Conservation (phyloP, 2,888 invertebrate genomes). For the Carabus problematicus region DNA sequence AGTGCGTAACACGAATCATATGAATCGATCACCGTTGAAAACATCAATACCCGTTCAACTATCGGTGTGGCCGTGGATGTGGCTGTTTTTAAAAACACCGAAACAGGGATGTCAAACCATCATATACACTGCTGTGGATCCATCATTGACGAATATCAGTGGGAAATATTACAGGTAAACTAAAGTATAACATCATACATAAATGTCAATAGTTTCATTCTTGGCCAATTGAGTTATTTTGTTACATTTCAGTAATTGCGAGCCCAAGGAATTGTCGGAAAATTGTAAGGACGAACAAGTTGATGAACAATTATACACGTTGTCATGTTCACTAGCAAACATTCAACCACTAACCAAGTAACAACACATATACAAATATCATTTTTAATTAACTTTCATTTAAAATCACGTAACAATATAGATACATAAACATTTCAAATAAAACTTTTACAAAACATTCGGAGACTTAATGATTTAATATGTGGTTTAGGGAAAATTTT, state of each 20-base stretch:
- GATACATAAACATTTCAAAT: background rate
- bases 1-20: constrained; percentile 68
- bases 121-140: constrained; percentile 70
- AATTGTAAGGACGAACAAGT: constrained; percentile 53
- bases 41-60: constrained; percentile 63
- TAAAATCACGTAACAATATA: background rate
- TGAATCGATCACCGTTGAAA: constrained; percentile 64
- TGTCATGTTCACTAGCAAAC: constrained; percentile 38
- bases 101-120: constrained; percentile 74
- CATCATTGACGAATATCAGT: constrained; percentile 65
- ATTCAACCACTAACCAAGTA: constrained; percentile 31
- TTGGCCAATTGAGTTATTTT: no score
- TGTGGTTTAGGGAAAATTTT: no score
- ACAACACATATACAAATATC: constrained; percentile 17
- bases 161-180: constrained; percentile 74
- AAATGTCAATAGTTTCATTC: background rate
- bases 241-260: constrained; percentile 56
- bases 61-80: constrained; percentile 71
- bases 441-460: constrained; percentile 1
- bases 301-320: constrained; percentile 54
- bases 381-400: background rate
- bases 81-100: constrained; percentile 72
- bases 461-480: no score
- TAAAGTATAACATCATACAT: constrained; percentile 20
- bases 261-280: constrained; percentile 54